These are phyloP conservation scores for Ptychadena robeensis DNA, from an alignment of 2,797 vertebrate species.

Conservation along the genomic window DNA sequence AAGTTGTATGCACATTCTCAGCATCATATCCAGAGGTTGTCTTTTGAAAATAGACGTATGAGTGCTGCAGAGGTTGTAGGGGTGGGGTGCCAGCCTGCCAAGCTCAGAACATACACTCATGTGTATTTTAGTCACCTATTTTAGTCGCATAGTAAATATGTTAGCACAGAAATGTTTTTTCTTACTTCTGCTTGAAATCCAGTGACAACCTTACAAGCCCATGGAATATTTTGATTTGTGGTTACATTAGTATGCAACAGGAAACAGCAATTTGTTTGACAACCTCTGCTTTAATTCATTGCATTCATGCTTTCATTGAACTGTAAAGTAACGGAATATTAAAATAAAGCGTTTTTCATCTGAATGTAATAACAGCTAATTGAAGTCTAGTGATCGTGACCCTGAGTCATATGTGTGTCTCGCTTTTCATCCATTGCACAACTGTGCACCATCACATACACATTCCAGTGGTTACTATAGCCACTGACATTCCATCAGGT, in stretches of 20 bases:
- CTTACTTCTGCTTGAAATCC: background rate
- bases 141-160: too few relatives aligned
- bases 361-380: background rate
- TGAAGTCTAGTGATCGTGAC: background rate
- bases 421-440: slow-evolving; percentile 6
- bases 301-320: background rate
- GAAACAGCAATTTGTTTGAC: background rate
- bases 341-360: background rate
- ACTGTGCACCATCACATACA: slow-evolving; percentile 27
- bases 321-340: background rate
- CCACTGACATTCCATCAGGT: slow-evolving; percentile 55
- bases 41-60: too few relatives aligned
- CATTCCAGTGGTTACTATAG: slow-evolving; percentile 58
- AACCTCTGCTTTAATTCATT: background rate
- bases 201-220: background rate
- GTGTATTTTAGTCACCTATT: too few relatives aligned
- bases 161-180: too few relatives aligned
- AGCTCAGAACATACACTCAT: too few relatives aligned
- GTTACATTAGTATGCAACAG: background rate
- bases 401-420: slow-evolving; percentile 3
- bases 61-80: too few relatives aligned
- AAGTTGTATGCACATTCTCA: too few relatives aligned
- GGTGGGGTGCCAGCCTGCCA: too few relatives aligned
- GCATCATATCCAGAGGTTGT: too few relatives aligned
- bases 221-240: background rate